phyloP scores from a whole-genome alignment of 2,888 invertebrate genomes.

The Fragum sueziense region DNA sequence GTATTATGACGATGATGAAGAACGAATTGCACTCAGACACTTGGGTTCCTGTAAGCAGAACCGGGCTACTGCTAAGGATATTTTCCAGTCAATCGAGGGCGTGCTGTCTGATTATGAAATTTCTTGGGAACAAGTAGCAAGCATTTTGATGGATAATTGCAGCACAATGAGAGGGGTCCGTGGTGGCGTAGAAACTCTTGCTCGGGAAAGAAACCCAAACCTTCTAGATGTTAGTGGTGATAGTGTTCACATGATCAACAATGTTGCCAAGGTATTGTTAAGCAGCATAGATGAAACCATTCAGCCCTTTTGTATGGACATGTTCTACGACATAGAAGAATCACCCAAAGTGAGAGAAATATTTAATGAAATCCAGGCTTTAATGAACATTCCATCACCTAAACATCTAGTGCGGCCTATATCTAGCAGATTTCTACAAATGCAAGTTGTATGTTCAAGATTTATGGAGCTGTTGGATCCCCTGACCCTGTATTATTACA shows the following conservation, averaged over 20 bases:
- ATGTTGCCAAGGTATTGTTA: conserved; percentile 37
- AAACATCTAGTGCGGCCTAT: conserved; percentile 43
- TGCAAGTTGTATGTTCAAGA: conserved; percentile 28
- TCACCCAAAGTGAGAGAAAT: conserved; percentile 40
- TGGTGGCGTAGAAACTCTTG: conserved; percentile 36
- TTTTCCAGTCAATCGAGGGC: conserved; percentile 16
- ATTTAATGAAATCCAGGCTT: conserved; percentile 19
- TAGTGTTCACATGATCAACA: conserved; percentile 39
- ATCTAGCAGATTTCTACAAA: conserved; percentile 42
- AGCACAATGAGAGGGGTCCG: conserved; percentile 41
- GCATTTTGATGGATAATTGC: conserved; percentile 46
- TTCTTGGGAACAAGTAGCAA: conserved; percentile 22
- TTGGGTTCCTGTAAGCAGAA: conserved; percentile 31
- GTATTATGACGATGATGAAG: conserved; percentile 27
- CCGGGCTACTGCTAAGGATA: conserved; percentile 28
- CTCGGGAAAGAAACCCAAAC: conserved; percentile 19
- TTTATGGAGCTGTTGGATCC: conserved; percentile 11
- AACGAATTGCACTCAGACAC: conserved; percentile 9
- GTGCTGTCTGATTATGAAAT: conserved; percentile 24
- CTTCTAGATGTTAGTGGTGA: conserved; percentile 39
- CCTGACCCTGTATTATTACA: conserved; percentile 36
- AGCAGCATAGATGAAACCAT: conserved; percentile 11
- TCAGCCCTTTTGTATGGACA: conserved; percentile 24
- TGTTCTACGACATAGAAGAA: conserved; percentile 48
- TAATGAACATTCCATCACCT: conserved; percentile 9